phyloP scores from a whole-genome alignment of 2,113 vertebrate species.

The Oreochromis tanganicae region DNA sequence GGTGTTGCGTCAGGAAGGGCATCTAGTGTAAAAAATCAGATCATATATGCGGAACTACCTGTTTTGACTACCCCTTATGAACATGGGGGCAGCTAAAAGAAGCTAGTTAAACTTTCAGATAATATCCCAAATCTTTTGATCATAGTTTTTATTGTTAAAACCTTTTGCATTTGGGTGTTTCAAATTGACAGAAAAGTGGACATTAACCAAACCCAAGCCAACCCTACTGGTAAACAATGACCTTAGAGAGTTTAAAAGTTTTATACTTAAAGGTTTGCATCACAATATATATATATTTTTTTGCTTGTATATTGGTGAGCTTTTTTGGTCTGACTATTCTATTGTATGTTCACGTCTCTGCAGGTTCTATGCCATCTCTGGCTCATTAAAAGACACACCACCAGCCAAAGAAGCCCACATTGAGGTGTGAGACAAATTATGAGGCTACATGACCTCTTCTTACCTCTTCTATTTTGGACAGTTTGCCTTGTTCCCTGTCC shows the following conservation, averaged over 20 bases:
- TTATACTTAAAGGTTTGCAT: neutral
- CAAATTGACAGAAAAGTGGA: neutral
- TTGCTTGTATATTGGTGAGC: neutral
- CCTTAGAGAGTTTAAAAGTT: neutral
- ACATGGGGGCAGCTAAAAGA: neutral
- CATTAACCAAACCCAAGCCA: neutral
- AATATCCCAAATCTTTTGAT: neutral
- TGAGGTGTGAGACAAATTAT: constrained; percentile 53
- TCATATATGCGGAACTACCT: neutral
- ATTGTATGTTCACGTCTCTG: neutral
- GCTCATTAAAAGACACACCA: constrained; percentile 38
- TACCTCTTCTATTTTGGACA: neutral
- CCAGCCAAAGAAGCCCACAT: constrained; percentile 42
- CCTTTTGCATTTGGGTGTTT: neutral
- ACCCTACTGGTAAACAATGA: neutral
- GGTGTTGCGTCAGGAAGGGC: neutral
- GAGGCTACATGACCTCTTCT: neutral
- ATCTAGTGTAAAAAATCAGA: neutral
- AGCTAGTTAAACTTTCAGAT: neutral
- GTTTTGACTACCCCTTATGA: neutral
- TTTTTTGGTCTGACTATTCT: neutral
- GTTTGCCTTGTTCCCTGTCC: constrained; percentile 1
- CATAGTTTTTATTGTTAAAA: neutral
- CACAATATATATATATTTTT: neutral
- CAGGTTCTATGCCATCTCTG: constrained; percentile 67